Evolutionary conservation across 2,797 vertebrate species (phyloP).

Genomic region (Fratercula arctica): DNA sequence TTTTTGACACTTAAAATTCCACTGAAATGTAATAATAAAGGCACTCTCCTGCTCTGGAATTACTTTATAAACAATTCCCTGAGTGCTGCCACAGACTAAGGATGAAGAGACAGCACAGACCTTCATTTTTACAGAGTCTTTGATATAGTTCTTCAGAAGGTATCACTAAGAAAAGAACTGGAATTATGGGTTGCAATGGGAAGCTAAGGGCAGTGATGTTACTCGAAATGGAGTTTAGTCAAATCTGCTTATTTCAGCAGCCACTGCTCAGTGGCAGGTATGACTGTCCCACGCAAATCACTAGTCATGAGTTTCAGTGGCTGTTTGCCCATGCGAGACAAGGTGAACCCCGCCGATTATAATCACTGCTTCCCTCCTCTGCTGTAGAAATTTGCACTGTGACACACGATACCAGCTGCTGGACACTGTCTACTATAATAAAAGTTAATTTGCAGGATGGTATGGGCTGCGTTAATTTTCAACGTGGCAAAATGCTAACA

Average conservation of each 20-base stretch:
- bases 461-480: background rate
- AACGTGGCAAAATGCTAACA: background rate
- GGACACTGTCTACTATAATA: constrained; percentile 53
- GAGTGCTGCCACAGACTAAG: background rate
- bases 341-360: background rate
- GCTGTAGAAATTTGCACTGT: background rate
- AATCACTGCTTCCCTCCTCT: constrained; percentile 7
- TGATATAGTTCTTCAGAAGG: background rate
- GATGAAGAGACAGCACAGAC: background rate
- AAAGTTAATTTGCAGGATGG: constrained; percentile 54
- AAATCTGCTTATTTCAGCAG: constrained; percentile 29
- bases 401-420: constrained; percentile 15
- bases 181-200: background rate
- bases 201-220: background rate
- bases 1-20: background rate
- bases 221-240: background rate
- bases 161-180: background rate
- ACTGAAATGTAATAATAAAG: background rate
- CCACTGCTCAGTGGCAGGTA: background rate
- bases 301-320: background rate
- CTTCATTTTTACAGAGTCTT: background rate
- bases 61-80: background rate
- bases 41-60: background rate
- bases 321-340: background rate
- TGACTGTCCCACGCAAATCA: constrained; percentile 20